phyloP scores from a whole-genome alignment of 2,888 invertebrate genomes.

The Melinaea marsaeus region DNA sequence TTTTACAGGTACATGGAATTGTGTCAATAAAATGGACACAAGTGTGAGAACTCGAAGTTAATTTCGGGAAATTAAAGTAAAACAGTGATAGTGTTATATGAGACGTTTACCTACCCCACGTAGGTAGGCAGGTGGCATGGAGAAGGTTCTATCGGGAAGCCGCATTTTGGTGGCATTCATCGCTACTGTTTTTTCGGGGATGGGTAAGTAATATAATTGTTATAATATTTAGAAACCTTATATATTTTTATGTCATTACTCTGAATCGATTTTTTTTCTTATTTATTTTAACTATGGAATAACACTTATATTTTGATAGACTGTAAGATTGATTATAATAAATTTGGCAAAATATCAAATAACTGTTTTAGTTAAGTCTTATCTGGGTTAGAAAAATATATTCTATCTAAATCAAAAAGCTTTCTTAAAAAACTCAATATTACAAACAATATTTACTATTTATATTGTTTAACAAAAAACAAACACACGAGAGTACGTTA shows the following conservation, averaged over 20 bases:
- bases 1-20: conserved; percentile 47
- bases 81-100: conserved; percentile 38
- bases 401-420: no score
- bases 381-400: no score
- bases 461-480: no score
- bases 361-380: no score
- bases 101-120: conserved; percentile 26
- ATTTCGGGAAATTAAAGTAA: conserved; percentile 33
- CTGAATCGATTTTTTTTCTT: background rate
- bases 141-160: conserved; percentile 60
- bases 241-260: background rate
- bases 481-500: no score
- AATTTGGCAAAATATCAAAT: no score
- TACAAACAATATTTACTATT: no score
- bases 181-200: conserved; percentile 69
- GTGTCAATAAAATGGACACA: conserved; percentile 49
- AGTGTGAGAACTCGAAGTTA: conserved; percentile 40
- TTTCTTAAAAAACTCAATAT: no score
- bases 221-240: conserved; percentile 1
- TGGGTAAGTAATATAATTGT: conserved; percentile 55
- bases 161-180: conserved; percentile 71
- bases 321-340: no score
- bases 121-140: conserved; percentile 56
- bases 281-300: no score
- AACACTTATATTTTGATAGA: no score